Evolutionary conservation across 1,140 invertebrate species (phyloP).

Genomic region (Rhysida immarginata): DNA sequence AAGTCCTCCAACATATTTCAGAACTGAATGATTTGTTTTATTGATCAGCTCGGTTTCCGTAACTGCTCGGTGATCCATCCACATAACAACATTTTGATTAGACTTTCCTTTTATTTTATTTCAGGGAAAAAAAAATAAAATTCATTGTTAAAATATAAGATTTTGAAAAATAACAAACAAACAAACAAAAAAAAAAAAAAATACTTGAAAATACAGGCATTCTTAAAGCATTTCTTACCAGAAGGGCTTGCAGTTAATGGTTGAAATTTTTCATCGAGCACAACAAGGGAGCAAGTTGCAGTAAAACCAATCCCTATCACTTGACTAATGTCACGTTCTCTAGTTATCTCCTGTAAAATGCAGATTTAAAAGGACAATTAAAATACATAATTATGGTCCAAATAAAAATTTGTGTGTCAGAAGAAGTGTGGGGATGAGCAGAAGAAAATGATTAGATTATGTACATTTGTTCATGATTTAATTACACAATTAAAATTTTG

Average conservation of each 20-base stretch:
- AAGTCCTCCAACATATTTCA: conserved; percentile 76
- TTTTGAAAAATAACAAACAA: no score
- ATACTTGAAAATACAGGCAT: not conserved
- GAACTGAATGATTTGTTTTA: conserved; percentile 48
- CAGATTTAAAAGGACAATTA: no score
- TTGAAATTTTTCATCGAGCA: conserved; percentile 47
- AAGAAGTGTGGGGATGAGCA: no score
- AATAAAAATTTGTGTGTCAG: no score
- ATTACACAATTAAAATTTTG: no score
- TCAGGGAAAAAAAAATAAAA: not conserved
- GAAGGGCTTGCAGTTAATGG: conserved; percentile 45
- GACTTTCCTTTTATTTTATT: conserved; percentile 3
- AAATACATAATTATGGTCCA: no score
- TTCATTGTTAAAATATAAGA: conserved; percentile 2
- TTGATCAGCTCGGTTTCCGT: conserved; percentile 72
- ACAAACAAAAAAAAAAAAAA: not conserved
- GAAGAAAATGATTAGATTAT: no score
- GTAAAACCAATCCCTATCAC: conserved; percentile 89
- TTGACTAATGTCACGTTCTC: no score
- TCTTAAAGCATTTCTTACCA: not conserved
- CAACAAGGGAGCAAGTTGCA: conserved; percentile 87
- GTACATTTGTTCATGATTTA: no score
- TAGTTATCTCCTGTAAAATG: no score
- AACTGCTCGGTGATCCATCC: conserved; percentile 89
- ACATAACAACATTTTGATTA: conserved; percentile 78